Percentiles rank a stretch among this genome's conserved stretches.
Conservation (phyloP, 2,797 vertebrate species). For the Corythornis leucogaster region DNA sequence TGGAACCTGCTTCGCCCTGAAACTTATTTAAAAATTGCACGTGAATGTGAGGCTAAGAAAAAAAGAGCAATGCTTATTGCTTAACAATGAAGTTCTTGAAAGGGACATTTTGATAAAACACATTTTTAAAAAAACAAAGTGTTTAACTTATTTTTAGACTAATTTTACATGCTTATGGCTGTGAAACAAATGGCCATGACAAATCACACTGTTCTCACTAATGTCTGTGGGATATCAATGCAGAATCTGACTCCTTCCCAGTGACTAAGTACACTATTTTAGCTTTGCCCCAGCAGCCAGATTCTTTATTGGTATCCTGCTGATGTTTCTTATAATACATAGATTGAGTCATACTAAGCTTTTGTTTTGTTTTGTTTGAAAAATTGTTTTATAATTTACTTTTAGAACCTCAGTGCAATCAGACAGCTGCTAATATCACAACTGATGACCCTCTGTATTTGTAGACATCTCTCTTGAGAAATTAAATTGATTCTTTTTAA, state of each 20-base stretch:
- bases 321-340: conserved; percentile 52
- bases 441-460: neutral
- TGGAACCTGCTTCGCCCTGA: neutral
- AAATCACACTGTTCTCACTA: conserved; percentile 32
- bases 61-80: neutral
- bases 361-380: neutral
- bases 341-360: conserved; percentile 30
- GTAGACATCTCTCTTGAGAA: neutral
- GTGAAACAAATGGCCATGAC: conserved; percentile 51
- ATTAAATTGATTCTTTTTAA: conserved; percentile 31
- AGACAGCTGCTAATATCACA: neutral
- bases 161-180: conserved; percentile 17
- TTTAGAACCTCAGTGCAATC: conserved; percentile 8
- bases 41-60: neutral
- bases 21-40: neutral
- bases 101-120: neutral
- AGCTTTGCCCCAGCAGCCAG: conserved; percentile 41
- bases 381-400: conserved; percentile 4
- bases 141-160: conserved; percentile 31
- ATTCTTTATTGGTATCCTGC: conserved; percentile 33
- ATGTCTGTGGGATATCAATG: conserved; percentile 55
- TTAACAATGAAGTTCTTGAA: neutral
- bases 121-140: neutral
- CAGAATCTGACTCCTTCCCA: conserved; percentile 48
- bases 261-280: conserved; percentile 58